Conservation (phyloP, 2,888 invertebrate genomes). For the Diadegma fenestrale region DNA sequence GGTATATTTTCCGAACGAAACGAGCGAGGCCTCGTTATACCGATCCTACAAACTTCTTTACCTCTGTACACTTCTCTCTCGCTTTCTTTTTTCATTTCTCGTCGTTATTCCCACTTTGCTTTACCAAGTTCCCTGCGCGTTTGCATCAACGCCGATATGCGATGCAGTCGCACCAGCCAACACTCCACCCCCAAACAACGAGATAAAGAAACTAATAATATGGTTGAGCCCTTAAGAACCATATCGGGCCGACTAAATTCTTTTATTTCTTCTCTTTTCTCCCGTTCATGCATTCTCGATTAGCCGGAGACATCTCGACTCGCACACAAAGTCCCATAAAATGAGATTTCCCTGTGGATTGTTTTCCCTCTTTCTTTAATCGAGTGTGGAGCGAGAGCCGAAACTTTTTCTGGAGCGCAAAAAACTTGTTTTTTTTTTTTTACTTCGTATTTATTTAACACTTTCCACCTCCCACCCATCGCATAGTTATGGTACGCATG, state of each 20-base stretch:
- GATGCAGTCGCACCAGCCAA: slow-evolving; percentile 2
- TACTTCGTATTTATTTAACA: not conserved
- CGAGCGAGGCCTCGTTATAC: slow-evolving; percentile 71
- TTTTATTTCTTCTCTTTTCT: slow-evolving; percentile 4
- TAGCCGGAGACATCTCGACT: slow-evolving; percentile 34
- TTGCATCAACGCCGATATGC: slow-evolving; percentile 49
- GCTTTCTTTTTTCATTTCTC: slow-evolving; percentile 33
- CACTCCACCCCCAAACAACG: too few relatives aligned
- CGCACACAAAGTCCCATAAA: slow-evolving; percentile 20
- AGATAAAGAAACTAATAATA: not conserved
- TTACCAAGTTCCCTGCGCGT: slow-evolving; percentile 7
- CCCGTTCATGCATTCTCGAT: slow-evolving; percentile 60
- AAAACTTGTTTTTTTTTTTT: not conserved
- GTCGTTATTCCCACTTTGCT: slow-evolving; percentile 34
- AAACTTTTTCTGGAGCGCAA: slow-evolving; percentile 21
- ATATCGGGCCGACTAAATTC: not conserved
- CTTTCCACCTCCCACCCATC: not conserved
- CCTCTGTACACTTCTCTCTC: slow-evolving; percentile 28
- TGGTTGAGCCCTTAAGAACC: not conserved
- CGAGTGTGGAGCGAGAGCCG: slow-evolving; percentile 20
- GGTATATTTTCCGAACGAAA: slow-evolving; percentile 65
- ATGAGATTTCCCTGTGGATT: slow-evolving; percentile 64
- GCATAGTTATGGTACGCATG: not conserved
- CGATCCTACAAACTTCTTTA: slow-evolving; percentile 47
- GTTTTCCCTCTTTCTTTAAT: slow-evolving; percentile 25